These are phyloP conservation scores for Columba janthina DNA, from an alignment of 2,113 vertebrate genomes.

Conservation along the genomic window DNA sequence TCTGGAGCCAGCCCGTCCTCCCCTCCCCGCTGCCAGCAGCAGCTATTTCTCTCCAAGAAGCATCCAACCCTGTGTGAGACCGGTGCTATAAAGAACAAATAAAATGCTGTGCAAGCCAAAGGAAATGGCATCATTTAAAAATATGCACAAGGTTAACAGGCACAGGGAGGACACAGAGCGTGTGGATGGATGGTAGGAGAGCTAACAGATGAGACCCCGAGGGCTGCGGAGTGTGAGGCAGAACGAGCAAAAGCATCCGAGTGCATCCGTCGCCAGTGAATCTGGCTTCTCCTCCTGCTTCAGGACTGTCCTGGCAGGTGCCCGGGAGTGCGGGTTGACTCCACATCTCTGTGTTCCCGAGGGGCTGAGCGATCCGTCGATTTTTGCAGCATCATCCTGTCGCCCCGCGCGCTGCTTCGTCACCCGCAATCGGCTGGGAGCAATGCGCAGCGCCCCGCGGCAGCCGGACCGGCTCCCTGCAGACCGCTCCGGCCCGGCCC, in stretches of 20 bases:
- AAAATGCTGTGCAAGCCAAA: slow-evolving; percentile 34
- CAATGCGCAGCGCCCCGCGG: background rate
- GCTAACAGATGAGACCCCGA: background rate
- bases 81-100: slow-evolving; percentile 24
- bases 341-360: rapidly evolving
- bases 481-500: background rate
- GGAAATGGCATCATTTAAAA: slow-evolving; percentile 16
- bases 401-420: background rate
- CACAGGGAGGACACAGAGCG: background rate
- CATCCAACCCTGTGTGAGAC: background rate
- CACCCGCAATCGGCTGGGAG: background rate
- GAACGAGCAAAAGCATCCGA: background rate
- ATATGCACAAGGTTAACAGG: slow-evolving; percentile 39
- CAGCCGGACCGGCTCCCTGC: background rate
- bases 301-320: background rate
- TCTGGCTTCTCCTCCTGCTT: background rate
- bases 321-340: background rate
- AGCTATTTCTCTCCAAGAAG: background rate
- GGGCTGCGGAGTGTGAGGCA: background rate
- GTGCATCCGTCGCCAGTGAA: background rate
- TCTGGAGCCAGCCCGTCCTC: background rate
- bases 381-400: background rate
- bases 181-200: background rate
- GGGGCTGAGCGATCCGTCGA: background rate
- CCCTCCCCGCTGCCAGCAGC: background rate